Percentiles rank a stretch among this genome's conserved stretches.
Evolutionary conservation across 2,113 vertebrate genomes (phyloP).

Genomic region (Dinomys branickii): DNA sequence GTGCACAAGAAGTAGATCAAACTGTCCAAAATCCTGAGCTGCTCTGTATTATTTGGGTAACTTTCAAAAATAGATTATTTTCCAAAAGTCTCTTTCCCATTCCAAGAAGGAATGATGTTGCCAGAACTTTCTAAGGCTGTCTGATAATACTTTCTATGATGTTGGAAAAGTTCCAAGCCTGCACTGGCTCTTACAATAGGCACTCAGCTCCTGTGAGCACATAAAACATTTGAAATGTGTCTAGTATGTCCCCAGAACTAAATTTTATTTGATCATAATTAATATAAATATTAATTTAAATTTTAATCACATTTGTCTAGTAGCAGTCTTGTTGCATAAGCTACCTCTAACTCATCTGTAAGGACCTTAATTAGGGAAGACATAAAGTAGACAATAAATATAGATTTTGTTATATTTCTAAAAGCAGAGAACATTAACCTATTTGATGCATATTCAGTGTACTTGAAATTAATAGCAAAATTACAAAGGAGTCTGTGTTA

Average conservation of each 20-base stretch:
- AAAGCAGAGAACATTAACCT: background rate
- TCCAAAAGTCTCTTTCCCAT: background rate
- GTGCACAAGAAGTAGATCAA: background rate
- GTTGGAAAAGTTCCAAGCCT: background rate
- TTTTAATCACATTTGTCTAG: background rate
- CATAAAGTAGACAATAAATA: background rate
- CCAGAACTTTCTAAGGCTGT: background rate
- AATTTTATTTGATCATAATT: background rate
- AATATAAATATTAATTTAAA: background rate
- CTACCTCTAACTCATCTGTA: background rate
- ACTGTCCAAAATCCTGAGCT: background rate
- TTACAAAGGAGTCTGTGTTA: background rate
- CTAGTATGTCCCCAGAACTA: background rate
- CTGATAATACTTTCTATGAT: background rate
- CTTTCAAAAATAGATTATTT: background rate
- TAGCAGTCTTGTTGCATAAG: background rate
- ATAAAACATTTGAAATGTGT: background rate
- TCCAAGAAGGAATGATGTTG: background rate
- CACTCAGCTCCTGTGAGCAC: background rate
- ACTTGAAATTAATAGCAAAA: background rate
- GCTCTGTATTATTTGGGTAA: background rate
- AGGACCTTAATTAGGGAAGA: background rate
- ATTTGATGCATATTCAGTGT: background rate
- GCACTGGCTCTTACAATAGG: accelerated
- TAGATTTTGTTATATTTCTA: background rate